Evolutionary conservation across 2,888 invertebrate species (phyloP), one percentile per base, ranked within the genome.

Genomic region (Monochamus alternatus): DNA sequence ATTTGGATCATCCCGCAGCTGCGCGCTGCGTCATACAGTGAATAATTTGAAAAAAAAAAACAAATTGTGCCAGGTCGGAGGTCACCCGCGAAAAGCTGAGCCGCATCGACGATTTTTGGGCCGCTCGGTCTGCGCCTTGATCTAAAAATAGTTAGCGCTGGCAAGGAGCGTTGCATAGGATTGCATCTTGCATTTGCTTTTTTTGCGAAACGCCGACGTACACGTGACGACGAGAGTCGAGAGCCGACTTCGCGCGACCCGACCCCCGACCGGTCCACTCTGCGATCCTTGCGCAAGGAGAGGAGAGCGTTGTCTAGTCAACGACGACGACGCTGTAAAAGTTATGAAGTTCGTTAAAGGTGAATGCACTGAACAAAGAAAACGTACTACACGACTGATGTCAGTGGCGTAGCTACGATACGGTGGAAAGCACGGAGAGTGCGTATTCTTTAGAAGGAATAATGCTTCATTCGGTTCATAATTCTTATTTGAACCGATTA

Each of bases 261-360:
- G 62, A 52, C 63, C 52, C 32, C 3, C 60, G 69, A 69, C 63
- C 71, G 62, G 62, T 63, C 63, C 52, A 71, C 66, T 59, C 47
- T 60, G 31, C 69, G 47, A 31, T 69, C 30, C 60, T 47, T 60
- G 69, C 44, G 69, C 60, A 10, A 47, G 47, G 38, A 10, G 10
- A 8, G 8, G 47, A 32, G 58, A 47, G 65, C 66, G 31, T 52
- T 67, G 66, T 67, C 67, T 67, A 73, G 67, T 67, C 66, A 38
- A 67, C 58, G 67, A 67, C 73, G 73, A 67, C 66, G 47, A 67
- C 67, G 67, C 30, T 66, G 60, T 67, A 51, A 72, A 72, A 73
- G 73, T 73, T 67, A 59, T 51, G 59, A 73, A 73, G 73, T 73
- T 73, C 66, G 73, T 66, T 73, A 73, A 66, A 73, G 73, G 73